Conservation (phyloP, 1,140 invertebrate species). For the Drosophila punjabiensis region DNA sequence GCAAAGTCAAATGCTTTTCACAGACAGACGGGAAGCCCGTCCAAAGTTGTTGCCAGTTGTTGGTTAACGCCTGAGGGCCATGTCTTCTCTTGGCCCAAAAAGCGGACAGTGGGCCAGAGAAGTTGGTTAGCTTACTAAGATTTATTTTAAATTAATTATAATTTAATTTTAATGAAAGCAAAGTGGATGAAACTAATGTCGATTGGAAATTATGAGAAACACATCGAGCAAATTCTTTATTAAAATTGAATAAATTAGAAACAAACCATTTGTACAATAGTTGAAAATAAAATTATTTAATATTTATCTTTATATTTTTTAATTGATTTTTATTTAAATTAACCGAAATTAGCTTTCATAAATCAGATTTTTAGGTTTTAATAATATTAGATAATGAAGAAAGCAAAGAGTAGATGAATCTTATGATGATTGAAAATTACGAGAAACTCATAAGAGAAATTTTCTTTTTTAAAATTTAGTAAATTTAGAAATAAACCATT, state of each 20-base stretch:
- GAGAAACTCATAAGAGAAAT: no score
- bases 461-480: no score
- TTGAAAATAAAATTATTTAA: neutral
- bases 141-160: no score
- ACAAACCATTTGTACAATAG: neutral
- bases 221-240: no score
- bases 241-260: no score
- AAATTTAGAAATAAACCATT: neutral
- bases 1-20: constrained; percentile 68
- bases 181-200: no score
- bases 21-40: constrained; percentile 33
- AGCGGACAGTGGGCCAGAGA: constrained; percentile 29
- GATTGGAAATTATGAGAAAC: no score
- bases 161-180: no score
- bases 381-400: no score
- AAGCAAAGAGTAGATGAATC: no score
- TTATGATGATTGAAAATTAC: no score
- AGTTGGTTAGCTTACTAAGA: neutral
- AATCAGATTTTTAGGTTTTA: neutral
- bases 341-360: neutral
- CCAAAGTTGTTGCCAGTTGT: constrained; percentile 50
- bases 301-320: neutral
- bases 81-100: constrained; percentile 24
- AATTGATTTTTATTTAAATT: neutral
- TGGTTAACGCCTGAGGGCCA: constrained; percentile 39